Base-by-base conservation (phyloP, 2,797 vertebrate species). In the Psittacula echo region DNA sequence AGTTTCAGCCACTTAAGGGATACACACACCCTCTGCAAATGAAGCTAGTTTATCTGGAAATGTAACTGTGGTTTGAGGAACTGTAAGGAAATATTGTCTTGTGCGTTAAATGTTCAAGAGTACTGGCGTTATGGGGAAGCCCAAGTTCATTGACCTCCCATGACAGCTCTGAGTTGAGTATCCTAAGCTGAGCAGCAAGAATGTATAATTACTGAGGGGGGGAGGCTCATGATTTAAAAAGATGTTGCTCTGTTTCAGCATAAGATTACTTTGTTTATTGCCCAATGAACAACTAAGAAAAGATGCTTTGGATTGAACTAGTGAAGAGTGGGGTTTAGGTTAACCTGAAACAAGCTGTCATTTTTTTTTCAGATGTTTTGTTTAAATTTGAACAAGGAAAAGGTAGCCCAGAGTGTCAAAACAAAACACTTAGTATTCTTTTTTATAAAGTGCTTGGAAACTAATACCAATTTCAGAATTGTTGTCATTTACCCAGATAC, bases 181-280 rank as follows among this genome's bases (percentile, higher is more conserved):
- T 61, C 45, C 34, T 39, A 68, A 73, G 37, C 21, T 85, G 27
- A 71, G n/a, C 29, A 60, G 27, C 9, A 86, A 72, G 37, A 91
- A 81, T 0, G 0, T 50, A 8, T 30, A 13, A 68, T 66, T 86
- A 44, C 50, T 68, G 37, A 11, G 2, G 14, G 14, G 42, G 9
- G 1, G 0, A 0, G 1, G 0, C 13, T 72, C 13, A 8, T 48
- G 8, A 67, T 85, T 92, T 91, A 5, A 48, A 89, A 74, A 2
- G 4, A 41, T n/a, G 4, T 37, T 24, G 53, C 77, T 64, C 56
- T 71, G 8, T 87, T 74, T 39, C 41, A 71, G 4, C 22, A 72
- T 16, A 93, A 64, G 73, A 65, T 77, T 61, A 24, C 7, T 67
- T 93, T 64, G 20, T 79, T 89, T 68, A 26, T 11, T 87, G 21